Conservation (phyloP, 2,113 vertebrate species). For the Oreocharis arfaki region DNA sequence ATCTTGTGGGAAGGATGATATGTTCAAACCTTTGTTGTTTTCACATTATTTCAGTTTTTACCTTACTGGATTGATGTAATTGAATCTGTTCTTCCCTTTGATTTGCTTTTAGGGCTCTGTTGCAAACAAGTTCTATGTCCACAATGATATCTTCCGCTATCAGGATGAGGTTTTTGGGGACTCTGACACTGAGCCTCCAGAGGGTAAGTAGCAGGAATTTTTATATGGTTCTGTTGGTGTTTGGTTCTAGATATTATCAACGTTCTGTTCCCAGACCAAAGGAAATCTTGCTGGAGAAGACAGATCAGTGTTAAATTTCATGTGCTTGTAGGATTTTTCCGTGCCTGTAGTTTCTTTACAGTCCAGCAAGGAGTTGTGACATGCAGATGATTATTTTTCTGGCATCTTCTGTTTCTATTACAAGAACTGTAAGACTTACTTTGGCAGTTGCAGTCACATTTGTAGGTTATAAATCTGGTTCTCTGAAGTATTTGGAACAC, state of each 20-base stretch:
- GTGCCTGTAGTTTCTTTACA: background rate
- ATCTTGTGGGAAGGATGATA: background rate
- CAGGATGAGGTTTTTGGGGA: conserved; percentile 97
- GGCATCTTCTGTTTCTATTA: background rate
- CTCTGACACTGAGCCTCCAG: conserved; percentile 92
- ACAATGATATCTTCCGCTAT: conserved; percentile 97
- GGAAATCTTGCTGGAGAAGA: background rate
- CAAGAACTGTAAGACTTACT: background rate
- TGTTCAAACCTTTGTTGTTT: background rate
- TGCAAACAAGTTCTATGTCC: conserved; percentile 97
- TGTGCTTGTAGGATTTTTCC: background rate
- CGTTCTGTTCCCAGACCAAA: background rate
- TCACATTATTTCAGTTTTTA: background rate
- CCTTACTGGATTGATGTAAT: background rate
- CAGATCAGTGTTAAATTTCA: background rate
- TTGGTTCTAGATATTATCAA: background rate
- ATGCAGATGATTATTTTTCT: background rate
- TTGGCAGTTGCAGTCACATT: background rate
- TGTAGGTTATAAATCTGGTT: background rate
- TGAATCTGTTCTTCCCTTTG: background rate
- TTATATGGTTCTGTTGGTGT: background rate
- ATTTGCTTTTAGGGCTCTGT: conserved; percentile 85
- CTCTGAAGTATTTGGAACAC: background rate
- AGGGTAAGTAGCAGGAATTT: conserved; percentile 75
- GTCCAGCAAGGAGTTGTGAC: background rate